Percentiles rank a stretch among this genome's conserved stretches.
Evolutionary conservation across 2,113 vertebrate genomes (phyloP).

Genomic region (Gobiocypris rarus): DNA sequence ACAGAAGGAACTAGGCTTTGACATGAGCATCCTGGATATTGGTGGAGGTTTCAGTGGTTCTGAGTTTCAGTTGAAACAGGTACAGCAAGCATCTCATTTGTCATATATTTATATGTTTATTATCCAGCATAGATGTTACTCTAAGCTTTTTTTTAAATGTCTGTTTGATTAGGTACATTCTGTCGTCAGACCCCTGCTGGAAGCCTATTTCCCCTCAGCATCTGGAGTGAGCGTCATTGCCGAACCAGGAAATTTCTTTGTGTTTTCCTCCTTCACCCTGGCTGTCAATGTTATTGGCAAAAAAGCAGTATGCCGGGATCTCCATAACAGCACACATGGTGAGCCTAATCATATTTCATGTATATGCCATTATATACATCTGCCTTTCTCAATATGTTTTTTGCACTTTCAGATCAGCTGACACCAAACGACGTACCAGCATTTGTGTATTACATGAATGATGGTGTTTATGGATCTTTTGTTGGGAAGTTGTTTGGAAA

Average conservation of each 20-base stretch:
- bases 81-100: slow-evolving; percentile 55
- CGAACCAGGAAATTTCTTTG: slow-evolving; percentile 91
- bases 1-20: slow-evolving; percentile 93
- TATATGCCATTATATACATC: not conserved
- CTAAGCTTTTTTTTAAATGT: not conserved
- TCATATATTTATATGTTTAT: not conserved
- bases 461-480: slow-evolving; percentile 98
- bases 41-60: slow-evolving; percentile 93
- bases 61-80: slow-evolving; percentile 91
- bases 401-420: slow-evolving; percentile 76
- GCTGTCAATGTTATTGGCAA: slow-evolving; percentile 93
- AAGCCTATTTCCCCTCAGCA: slow-evolving; percentile 88
- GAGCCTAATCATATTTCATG: slow-evolving; percentile 34
- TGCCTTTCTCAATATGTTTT: slow-evolving; percentile 34
- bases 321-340: slow-evolving; percentile 82
- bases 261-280: slow-evolving; percentile 92
- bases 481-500: slow-evolving; percentile 86
- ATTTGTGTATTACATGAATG: slow-evolving; percentile 94
- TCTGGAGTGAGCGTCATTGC: slow-evolving; percentile 90
- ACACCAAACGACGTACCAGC: slow-evolving; percentile 79
- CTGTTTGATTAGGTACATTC: slow-evolving; percentile 79
- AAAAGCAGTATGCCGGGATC: slow-evolving; percentile 81
- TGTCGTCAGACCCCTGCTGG: slow-evolving; percentile 86
- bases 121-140: not conserved
- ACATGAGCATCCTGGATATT: slow-evolving; percentile 93